Evolutionary conservation across 2,113 vertebrate genomes (phyloP).

Genomic region (Colossoma macropomum): DNA sequence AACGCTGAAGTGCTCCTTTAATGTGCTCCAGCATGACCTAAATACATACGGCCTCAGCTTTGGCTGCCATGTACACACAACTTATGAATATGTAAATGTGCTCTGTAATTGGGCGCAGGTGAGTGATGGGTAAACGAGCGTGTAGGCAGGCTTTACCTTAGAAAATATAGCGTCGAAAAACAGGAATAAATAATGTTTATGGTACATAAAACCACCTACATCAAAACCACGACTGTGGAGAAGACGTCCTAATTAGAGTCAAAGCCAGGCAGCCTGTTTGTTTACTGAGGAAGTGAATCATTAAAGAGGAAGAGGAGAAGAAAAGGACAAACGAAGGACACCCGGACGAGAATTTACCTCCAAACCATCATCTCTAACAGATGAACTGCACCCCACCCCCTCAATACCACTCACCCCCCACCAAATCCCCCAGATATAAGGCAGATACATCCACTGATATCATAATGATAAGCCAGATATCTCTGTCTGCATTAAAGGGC

Average conservation of each 20-base stretch:
- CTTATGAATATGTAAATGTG: slow-evolving; percentile 29
- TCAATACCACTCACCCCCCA: too few species aligned
- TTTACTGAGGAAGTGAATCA: not conserved
- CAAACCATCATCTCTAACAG: too few species aligned
- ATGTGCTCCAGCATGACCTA: slow-evolving; percentile 48
- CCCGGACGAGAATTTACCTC: too few species aligned
- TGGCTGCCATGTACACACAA: not conserved
- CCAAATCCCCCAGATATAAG: too few species aligned
- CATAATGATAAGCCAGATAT: too few species aligned
- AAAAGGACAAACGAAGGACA: not conserved
- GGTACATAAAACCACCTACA: not conserved
- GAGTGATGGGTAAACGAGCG: not conserved
- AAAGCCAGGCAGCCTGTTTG: not conserved
- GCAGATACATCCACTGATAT: too few species aligned
- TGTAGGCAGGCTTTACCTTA: not conserved
- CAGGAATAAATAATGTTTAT: not conserved
- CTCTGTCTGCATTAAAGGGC: too few species aligned
- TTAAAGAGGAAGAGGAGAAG: not conserved
- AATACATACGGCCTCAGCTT: slow-evolving; percentile 47
- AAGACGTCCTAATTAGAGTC: not conserved
- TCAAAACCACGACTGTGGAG: not conserved
- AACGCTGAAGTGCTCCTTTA: not conserved
- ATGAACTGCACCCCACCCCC: too few species aligned
- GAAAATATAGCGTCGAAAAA: not conserved
- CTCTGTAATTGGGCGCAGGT: not conserved